Percentiles rank a stretch among this genome's conserved stretches.
phyloP scores from a whole-genome alignment of 2,113 vertebrate genomes.

The Dunckerocampus dactyliophorus region DNA sequence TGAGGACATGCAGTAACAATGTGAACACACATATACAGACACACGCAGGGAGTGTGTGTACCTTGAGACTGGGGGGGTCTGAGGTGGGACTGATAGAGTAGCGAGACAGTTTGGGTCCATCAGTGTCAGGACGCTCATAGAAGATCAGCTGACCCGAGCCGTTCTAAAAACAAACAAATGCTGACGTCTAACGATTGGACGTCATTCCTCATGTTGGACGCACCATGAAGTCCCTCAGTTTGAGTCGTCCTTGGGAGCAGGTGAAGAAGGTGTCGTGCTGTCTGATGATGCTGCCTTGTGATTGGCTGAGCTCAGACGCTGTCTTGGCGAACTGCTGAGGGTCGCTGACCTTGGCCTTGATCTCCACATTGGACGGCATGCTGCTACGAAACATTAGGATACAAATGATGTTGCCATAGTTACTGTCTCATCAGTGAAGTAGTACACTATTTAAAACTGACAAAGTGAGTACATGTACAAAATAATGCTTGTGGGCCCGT shows the following conservation, averaged over 20 bases:
- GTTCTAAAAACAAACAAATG: slow-evolving; percentile 54
- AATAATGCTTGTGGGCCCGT: too few species aligned
- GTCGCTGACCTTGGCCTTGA: slow-evolving; percentile 72
- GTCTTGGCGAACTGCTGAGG: slow-evolving; percentile 20
- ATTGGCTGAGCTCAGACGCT: slow-evolving; percentile 66
- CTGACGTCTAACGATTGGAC: too few species aligned
- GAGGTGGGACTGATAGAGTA: slow-evolving; percentile 73
- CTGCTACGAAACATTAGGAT: slow-evolving; percentile 18
- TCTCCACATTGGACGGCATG: slow-evolving; percentile 81
- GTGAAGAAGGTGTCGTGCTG: slow-evolving; percentile 80
- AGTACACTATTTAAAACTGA: neutral
- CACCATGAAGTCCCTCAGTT: slow-evolving; percentile 73
- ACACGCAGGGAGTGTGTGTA: slow-evolving; percentile 27
- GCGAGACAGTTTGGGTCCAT: slow-evolving; percentile 78
- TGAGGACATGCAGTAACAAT: slow-evolving; percentile 15
- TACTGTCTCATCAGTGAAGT: too few species aligned
- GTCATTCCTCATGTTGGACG: neutral
- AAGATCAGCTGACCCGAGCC: slow-evolving; percentile 80
- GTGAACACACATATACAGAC: slow-evolving; percentile 8
- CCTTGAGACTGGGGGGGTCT: slow-evolving; percentile 72
- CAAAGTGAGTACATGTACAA: neutral
- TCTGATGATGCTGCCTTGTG: slow-evolving; percentile 58
- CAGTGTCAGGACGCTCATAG: slow-evolving; percentile 76
- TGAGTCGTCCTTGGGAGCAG: slow-evolving; percentile 71
- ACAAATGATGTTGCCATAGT: too few species aligned